Base-by-base conservation (phyloP, 2,113 vertebrate species). In the Kobus ellipsiprymnus region DNA sequence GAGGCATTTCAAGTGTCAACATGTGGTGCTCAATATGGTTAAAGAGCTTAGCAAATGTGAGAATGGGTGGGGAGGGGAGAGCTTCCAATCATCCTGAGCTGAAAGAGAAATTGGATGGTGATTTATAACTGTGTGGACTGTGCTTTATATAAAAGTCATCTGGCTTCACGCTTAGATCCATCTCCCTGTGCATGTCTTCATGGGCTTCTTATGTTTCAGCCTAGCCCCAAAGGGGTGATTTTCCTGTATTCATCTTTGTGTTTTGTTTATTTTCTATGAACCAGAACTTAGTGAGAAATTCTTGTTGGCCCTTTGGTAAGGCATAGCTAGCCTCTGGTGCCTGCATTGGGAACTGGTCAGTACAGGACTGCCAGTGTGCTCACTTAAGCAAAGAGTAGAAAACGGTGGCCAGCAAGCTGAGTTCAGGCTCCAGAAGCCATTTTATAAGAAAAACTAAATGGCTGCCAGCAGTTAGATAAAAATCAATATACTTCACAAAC, bases 101-200 rank as follows among this genome's bases (percentile, higher is more conserved):
- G 67, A 94, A 94, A 54, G 23, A 95, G 85, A 91, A 88, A 71
- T 74, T 13, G 21, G 50, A 52, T 87, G 89, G 54, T 78, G 96
- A 96, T 97, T 97, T 96, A 83, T 78, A 96, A 57, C 74, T 36
- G 0, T 57, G 40, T 60, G 77, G 87, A 74, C 71, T 80, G 33
- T 88, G 92, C 87, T 90, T 98, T 97, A 60, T 46, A 81, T 88
- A 83, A 96, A 87, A 96, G 87, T 60, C 94, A 97, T 90, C 96
- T 96, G 92, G 52, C 90, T 86, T 74, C 71, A 7, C 27, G 60
- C 95, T 90, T 84, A 57, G 90, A 74, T 80, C 80, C 52, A 77
- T n/a, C 59, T 91, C 95, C 52, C 33, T 64, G 87, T 83, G 23
- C 82, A 15, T 97, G 83, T 90, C 80, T 62, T 97, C 46, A 33